Base-by-base conservation (phyloP, 1,140 invertebrate genomes). In the Saxidomus purpurata region DNA sequence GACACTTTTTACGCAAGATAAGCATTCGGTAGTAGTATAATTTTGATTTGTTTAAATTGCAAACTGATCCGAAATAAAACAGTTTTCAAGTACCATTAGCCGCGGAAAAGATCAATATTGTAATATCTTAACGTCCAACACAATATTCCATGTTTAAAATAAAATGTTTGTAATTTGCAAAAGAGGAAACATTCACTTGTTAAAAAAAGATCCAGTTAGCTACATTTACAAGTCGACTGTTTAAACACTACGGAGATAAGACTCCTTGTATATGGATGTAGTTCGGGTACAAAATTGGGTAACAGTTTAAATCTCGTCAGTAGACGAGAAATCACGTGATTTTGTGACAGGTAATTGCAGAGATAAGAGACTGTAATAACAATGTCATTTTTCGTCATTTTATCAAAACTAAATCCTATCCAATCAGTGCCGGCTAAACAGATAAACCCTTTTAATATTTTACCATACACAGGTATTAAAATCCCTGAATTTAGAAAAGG, bases 381-480 rank as follows among this genome's bases (percentile, higher is more conserved):
- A 88, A 88, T 80, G 86, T 88, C 76, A 88, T 88, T 88, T 88
- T 88, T 79, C 52, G 34, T 88, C 86, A 49, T 88, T 88, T 88
- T 88, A 88, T 88, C 86, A 88, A 81, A 71, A 88, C 86, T 88
- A 88, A 88, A 88, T 80, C 86, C 86, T 52, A 55, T 11, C 52
- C 74, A 88, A 88, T 88, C 86, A 88, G 34, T 69, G 52, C 49
- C 19, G 47, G 74, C 55, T 88, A 61, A 71, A 81, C 34, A 31
- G 86, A 43, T 88, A 88, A 88, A 88, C 76, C 86, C 86, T 88
- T 81, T 88, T 88, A 88, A 81, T 80, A 88, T 80, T 88, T 52
- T 80, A 71, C 86, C 61, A 52, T 88, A 63, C 22, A 61, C 4
- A n/a, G 15, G 9, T 25, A 71, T 47, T 19, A 31, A 67, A n/a